phyloP scores from a whole-genome alignment of 1,140 invertebrate species.

The Protaetia brevitarsis region DNA sequence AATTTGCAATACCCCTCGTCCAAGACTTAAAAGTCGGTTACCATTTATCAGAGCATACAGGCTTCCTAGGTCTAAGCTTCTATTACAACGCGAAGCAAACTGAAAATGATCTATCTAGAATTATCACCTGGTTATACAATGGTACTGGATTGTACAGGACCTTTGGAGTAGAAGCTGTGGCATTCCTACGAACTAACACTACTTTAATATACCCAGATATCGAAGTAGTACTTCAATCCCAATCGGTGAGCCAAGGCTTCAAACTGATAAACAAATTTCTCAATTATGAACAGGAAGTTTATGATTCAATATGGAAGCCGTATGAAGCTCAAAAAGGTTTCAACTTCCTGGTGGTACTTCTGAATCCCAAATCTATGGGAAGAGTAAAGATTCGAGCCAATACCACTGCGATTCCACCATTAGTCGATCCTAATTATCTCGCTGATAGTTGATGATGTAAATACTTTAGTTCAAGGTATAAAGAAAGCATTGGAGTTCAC shows the following conservation, averaged over 20 bases:
- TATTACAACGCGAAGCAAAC: too few relatives aligned
- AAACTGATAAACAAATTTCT: too few relatives aligned
- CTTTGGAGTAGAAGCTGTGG: slow-evolving; percentile 52
- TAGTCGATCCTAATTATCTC: slow-evolving; percentile 64
- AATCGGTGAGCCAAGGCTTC: too few relatives aligned
- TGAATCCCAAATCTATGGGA: slow-evolving; percentile 66
- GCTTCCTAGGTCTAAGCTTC: slow-evolving; percentile 23
- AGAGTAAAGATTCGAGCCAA: slow-evolving; percentile 53
- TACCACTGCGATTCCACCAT: slow-evolving; percentile 61
- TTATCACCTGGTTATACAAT: too few relatives aligned
- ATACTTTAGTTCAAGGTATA: slow-evolving; percentile 41
- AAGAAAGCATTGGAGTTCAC: slow-evolving; percentile 34
- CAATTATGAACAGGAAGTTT: too few relatives aligned
- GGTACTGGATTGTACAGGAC: too few relatives aligned
- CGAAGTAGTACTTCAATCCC: too few relatives aligned
- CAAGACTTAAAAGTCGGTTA: neutral
- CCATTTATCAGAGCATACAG: neutral
- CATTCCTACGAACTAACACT: slow-evolving; percentile 50
- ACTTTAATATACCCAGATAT: slow-evolving; percentile 42
- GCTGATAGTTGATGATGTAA: slow-evolving; percentile 48
- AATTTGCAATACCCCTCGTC: slow-evolving; percentile 47
- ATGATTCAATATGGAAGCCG: slow-evolving; percentile 45
- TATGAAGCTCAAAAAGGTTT: slow-evolving; percentile 36
- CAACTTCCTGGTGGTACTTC: slow-evolving; percentile 55
- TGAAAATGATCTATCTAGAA: too few relatives aligned